phyloP scores from a whole-genome alignment of 2,888 invertebrate genomes.

The Tetrapedia diversipes region DNA sequence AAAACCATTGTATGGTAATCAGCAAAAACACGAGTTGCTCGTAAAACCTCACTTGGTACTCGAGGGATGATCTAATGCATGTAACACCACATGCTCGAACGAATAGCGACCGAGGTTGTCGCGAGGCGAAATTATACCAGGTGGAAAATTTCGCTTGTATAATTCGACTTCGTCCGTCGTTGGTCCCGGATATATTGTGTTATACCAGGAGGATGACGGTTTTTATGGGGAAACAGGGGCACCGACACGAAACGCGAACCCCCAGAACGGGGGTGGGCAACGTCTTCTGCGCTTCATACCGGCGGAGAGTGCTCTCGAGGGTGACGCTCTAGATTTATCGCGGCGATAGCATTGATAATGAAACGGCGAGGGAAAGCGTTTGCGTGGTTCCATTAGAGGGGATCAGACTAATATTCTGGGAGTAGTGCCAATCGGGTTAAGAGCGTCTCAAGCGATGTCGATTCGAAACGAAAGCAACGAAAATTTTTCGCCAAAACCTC shows the following conservation, averaged over 20 bases:
- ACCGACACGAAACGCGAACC: slow-evolving; percentile 3
- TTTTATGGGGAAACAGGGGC: not conserved
- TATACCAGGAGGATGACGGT: slow-evolving; percentile 4
- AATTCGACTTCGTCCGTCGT: slow-evolving; percentile 6
- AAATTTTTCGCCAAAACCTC: not conserved
- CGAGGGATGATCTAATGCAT: not conserved
- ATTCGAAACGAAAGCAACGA: not conserved
- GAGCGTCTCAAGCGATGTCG: slow-evolving; percentile 13
- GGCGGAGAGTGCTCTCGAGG: slow-evolving; percentile 4
- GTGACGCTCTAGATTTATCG: slow-evolving; percentile 32
- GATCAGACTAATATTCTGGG: slow-evolving; percentile 50
- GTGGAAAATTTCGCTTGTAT: slow-evolving; percentile 28
- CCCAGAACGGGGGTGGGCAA: too few species aligned
- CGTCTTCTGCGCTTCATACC: slow-evolving; percentile 23
- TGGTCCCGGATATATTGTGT: slow-evolving; percentile 5
- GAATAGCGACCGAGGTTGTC: too few species aligned
- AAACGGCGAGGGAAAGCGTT: slow-evolving; percentile 32
- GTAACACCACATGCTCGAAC: not conserved
- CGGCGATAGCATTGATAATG: slow-evolving; percentile 30
- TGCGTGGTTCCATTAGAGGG: slow-evolving; percentile 42
- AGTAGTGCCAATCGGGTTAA: slow-evolving; percentile 51
- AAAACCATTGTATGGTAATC: too few species aligned
- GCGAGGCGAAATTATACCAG: slow-evolving; percentile 5
- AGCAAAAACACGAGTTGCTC: too few species aligned
- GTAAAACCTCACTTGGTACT: not conserved